A percentile compares a stretch with the other conserved stretches of the same genome.
Evolutionary conservation across 2,113 vertebrate species (phyloP).

Genomic region (Poeciliopsis prolifica): DNA sequence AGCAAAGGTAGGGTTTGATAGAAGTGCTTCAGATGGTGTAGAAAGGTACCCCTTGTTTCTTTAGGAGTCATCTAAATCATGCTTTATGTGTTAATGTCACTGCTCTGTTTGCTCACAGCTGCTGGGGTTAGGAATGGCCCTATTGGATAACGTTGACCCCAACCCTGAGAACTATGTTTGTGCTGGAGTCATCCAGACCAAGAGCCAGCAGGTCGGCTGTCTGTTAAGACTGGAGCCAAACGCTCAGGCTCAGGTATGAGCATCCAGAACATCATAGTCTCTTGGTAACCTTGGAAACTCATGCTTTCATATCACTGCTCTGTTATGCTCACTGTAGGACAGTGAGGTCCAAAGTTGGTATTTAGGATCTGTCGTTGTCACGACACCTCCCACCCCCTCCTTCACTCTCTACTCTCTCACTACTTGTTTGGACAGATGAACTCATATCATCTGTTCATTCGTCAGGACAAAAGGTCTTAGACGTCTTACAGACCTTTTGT

Average conservation of each 20-base stretch:
- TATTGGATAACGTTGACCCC: slow-evolving; percentile 91
- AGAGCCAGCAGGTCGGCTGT: slow-evolving; percentile 90
- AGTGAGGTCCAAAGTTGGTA: no score
- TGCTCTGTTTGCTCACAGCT: slow-evolving; percentile 70
- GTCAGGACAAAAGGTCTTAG: no score
- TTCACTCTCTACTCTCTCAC: no score
- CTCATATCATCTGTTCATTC: no score
- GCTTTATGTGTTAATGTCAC: neutral
- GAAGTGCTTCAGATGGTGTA: neutral
- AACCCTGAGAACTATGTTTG: slow-evolving; percentile 94
- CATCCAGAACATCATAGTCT: neutral
- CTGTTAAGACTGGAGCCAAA: slow-evolving; percentile 92
- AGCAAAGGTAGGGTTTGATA: slow-evolving; percentile 83
- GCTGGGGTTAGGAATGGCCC: slow-evolving; percentile 88
- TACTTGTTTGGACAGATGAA: no score
- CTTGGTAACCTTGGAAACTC: neutral
- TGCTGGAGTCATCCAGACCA: slow-evolving; percentile 92
- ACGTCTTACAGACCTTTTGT: no score
- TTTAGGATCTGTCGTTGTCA: no score
- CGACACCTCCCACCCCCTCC: no score
- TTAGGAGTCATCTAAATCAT: neutral
- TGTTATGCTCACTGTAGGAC: neutral
- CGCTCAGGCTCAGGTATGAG: slow-evolving; percentile 87
- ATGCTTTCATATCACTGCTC: neutral
- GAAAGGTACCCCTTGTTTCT: neutral